Conservation (phyloP, 1,140 invertebrate genomes). For the Eupristina koningsbergeri region DNA sequence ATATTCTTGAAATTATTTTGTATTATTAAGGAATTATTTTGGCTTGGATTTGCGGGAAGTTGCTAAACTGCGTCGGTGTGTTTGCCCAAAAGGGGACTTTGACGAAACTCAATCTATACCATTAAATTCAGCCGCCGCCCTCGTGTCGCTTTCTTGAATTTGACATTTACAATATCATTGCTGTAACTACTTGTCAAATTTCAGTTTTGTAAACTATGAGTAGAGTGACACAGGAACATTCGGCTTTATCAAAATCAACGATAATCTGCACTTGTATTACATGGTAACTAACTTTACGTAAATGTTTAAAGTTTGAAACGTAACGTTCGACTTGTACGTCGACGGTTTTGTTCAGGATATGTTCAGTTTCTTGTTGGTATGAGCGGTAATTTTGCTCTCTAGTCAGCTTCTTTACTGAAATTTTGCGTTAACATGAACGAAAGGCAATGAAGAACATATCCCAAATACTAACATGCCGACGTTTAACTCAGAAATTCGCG, state of each 20-base stretch:
- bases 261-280: slow-evolving; percentile 70
- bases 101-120: slow-evolving; percentile 72
- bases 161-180: slow-evolving; percentile 7
- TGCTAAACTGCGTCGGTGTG: slow-evolving; percentile 69
- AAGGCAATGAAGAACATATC: not conserved
- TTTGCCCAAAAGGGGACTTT: slow-evolving; percentile 74
- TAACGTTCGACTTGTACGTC: slow-evolving; percentile 58
- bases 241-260: slow-evolving; percentile 64
- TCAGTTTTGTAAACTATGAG: slow-evolving; percentile 9
- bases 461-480: not conserved
- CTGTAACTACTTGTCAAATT: slow-evolving; percentile 39
- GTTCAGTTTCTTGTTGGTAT: not conserved
- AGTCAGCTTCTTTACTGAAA: not conserved
- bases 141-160: slow-evolving; percentile 52
- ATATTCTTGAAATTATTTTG: not conserved
- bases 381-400: too few species aligned
- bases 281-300: slow-evolving; percentile 70
- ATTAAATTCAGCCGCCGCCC: slow-evolving; percentile 58
- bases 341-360: not conserved
- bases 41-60: slow-evolving; percentile 56
- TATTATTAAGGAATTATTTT: slow-evolving; percentile 39
- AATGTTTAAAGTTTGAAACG: slow-evolving; percentile 69
- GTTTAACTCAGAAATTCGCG: slow-evolving; percentile 57
- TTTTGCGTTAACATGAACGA: not conserved
- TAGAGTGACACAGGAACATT: slow-evolving; percentile 49